Conservation (phyloP, 2,797 vertebrate species). For the Scyliorhinus canicula region DNA sequence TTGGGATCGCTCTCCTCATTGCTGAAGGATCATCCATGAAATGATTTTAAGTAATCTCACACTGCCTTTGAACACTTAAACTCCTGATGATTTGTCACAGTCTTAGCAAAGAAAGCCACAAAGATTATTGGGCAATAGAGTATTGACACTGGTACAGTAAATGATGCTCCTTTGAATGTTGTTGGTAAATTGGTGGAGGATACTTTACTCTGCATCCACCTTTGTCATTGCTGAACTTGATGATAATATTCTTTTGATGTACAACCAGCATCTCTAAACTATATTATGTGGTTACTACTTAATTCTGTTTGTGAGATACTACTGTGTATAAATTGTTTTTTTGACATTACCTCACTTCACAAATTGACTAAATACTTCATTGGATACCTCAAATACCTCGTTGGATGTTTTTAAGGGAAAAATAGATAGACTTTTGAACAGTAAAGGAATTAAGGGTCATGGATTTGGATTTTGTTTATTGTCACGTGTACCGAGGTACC, state of each 20-base stretch:
- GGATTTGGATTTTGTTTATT: too few relatives aligned
- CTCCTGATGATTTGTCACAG: background rate
- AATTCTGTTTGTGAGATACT: background rate
- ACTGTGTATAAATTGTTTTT: background rate
- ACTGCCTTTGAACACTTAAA: background rate
- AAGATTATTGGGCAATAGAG: background rate
- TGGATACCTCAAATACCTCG: too few relatives aligned
- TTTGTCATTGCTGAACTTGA: background rate
- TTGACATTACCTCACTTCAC: background rate
- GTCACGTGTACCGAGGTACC: too few relatives aligned
- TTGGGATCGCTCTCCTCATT: background rate
- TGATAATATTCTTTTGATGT: background rate
- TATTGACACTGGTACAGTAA: background rate
- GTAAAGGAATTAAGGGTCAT: too few relatives aligned
- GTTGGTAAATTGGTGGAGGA: background rate
- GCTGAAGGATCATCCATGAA: background rate
- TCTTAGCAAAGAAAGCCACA: background rate
- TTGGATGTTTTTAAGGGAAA: too few relatives aligned
- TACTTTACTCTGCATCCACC: background rate
- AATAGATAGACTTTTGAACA: too few relatives aligned
- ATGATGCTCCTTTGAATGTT: background rate
- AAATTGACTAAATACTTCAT: background rate
- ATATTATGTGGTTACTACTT: background rate
- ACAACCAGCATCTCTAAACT: background rate
- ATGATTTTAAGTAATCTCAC: background rate